phyloP scores from a whole-genome alignment of 2,888 invertebrate species.

The Eustalomyia histrio region DNA sequence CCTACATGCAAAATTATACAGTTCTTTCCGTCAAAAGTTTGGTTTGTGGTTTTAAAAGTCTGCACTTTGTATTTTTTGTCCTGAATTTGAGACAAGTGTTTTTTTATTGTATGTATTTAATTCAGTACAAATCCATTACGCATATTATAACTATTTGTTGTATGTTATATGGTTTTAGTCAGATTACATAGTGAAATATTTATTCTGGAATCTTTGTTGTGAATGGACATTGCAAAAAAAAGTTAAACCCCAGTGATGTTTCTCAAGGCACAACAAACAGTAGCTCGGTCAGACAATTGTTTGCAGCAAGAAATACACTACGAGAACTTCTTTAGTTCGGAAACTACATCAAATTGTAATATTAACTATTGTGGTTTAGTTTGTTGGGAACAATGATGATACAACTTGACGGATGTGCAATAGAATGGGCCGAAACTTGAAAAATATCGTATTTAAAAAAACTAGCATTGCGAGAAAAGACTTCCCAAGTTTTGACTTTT shows the following conservation, averaged over 20 bases:
- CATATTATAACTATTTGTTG: not conserved
- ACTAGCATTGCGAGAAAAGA: too few relatives aligned
- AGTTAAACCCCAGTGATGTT: constrained; percentile 19
- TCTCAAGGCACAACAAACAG: not conserved
- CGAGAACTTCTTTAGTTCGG: constrained; percentile 17
- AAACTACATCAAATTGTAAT: constrained; percentile 20
- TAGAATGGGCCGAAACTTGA: too few relatives aligned
- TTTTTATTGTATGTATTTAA: not conserved
- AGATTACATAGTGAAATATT: constrained; percentile 26
- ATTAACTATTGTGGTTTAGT: constrained; percentile 29
- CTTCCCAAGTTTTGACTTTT: too few relatives aligned
- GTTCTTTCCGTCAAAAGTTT: constrained; percentile 35
- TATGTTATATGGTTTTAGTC: constrained; percentile 2
- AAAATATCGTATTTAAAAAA: too few relatives aligned
- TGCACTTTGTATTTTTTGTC: not conserved
- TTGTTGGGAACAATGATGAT: constrained; percentile 10
- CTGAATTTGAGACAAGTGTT: not conserved
- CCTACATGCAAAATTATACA: not conserved
- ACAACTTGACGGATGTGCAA: constrained; percentile 27
- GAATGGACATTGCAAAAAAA: constrained; percentile 36
- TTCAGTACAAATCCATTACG: not conserved
- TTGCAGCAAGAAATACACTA: not conserved
- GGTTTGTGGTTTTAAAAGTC: constrained; percentile 37
- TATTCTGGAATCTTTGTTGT: not conserved
- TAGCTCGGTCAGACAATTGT: not conserved